Percentiles rank a stretch among this genome's conserved stretches.
These are phyloP conservation scores for Caranx melampygus DNA, from an alignment of 2,113 vertebrate genomes.

Conservation along the genomic window DNA sequence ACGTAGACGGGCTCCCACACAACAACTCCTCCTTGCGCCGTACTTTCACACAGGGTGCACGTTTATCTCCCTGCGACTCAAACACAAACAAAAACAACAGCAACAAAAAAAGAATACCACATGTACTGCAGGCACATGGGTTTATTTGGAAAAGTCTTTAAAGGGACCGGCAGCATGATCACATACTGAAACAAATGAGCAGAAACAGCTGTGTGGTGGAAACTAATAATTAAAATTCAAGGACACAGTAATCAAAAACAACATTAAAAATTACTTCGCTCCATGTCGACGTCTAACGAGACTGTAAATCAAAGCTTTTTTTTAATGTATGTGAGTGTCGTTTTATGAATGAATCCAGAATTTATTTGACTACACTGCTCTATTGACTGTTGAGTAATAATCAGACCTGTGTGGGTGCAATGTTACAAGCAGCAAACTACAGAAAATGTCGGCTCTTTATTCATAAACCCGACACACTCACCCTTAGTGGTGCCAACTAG, in stretches of 20 bases:
- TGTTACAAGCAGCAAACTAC: conserved; percentile 14
- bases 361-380: not conserved
- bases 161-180: not conserved
- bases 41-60: conserved; percentile 6
- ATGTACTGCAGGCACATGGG: not conserved
- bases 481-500: not conserved
- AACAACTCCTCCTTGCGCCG: not conserved
- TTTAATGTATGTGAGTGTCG: not conserved
- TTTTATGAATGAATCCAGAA: conserved; percentile 13
- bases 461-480: conserved; percentile 4
- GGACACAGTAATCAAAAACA: not conserved
- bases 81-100: conserved; percentile 13
- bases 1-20: conserved; percentile 28
- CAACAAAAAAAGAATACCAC: not conserved
- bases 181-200: not conserved
- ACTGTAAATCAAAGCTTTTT: not conserved
- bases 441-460: conserved; percentile 3
- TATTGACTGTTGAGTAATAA: not conserved
- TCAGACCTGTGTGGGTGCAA: conserved; percentile 15
- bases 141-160: not conserved
- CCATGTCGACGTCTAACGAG: not conserved
- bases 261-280: not conserved
- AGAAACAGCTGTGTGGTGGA: not conserved
- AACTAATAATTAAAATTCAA: not conserved
- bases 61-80: not conserved